These are phyloP conservation scores for Apeltes quadracus DNA, from an alignment of 2,113 vertebrate genomes.

Conservation along the genomic window DNA sequence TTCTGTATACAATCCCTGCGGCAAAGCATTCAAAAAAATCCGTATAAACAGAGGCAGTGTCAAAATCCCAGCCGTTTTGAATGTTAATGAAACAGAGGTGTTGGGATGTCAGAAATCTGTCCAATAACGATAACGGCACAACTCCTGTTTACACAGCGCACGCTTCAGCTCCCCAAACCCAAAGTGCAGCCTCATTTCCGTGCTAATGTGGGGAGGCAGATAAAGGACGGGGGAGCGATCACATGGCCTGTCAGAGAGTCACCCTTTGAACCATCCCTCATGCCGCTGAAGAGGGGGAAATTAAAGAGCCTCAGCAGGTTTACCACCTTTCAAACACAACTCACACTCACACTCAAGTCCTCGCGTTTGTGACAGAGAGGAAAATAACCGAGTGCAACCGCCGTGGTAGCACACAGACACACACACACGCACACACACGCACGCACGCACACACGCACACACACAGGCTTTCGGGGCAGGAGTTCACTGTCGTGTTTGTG, in stretches of 20 bases:
- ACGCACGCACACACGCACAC: conserved; percentile 18
- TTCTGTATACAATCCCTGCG: conserved; percentile 64
- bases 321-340: conserved; percentile 78
- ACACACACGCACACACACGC: conserved; percentile 3
- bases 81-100: conserved; percentile 81
- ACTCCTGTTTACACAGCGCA: conserved; percentile 81
- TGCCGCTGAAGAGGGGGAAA: conserved; percentile 74
- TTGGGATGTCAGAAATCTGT: conserved; percentile 84
- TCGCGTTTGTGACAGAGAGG: conserved; percentile 64
- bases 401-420: conserved; percentile 5
- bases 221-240: conserved; percentile 82
- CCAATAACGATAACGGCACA: conserved; percentile 82
- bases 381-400: conserved; percentile 48
- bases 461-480: conserved; percentile 29
- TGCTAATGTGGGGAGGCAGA: conserved; percentile 84
- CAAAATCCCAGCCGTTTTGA: conserved; percentile 75
- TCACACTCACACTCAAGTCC: conserved; percentile 68
- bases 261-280: conserved; percentile 82
- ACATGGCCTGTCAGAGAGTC: conserved; percentile 81
- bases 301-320: conserved; percentile 79
- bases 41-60: conserved; percentile 79
- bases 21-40: conserved; percentile 71
- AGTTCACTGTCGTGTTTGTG: conserved; percentile 30
- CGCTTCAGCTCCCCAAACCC: conserved; percentile 78
- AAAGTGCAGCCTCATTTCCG: conserved; percentile 85